Percentiles rank a stretch among this genome's conserved stretches.
These are phyloP conservation scores for Melangyna quadrimaculata DNA, from an alignment of 2,888 invertebrate species.

Conservation along the genomic window DNA sequence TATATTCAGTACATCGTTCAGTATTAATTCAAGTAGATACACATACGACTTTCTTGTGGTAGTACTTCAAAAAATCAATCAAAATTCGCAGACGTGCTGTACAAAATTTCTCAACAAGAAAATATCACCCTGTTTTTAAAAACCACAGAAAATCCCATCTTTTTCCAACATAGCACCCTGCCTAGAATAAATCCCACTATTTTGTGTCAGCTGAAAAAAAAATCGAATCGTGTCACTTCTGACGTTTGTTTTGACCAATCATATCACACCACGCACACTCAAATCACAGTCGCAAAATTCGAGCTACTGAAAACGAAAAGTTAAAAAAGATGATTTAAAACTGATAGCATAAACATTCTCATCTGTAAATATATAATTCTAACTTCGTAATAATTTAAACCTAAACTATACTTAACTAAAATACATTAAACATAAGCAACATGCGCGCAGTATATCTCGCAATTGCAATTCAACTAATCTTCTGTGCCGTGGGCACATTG, in stretches of 20 bases:
- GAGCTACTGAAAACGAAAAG: constrained; percentile 25
- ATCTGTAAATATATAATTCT: constrained; percentile 31
- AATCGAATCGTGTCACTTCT: constrained; percentile 59
- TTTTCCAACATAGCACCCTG: not conserved
- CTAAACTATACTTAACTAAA: constrained; percentile 59
- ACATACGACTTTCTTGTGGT: no score
- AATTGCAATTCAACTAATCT: constrained; percentile 72
- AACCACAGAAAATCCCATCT: no score
- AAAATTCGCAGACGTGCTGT: no score
- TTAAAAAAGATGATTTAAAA: constrained; percentile 60
- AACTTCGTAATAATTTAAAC: constrained; percentile 30
- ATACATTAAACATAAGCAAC: not conserved
- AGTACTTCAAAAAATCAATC: no score
- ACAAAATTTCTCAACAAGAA: no score
- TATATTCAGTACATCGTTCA: no score
- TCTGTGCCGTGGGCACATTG: constrained; percentile 74
- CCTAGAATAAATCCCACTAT: constrained; percentile 5
- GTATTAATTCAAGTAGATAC: no score
- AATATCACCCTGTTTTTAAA: no score
- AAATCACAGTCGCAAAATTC: constrained; percentile 18
- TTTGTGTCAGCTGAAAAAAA: not conserved
- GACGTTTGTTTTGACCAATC: constrained; percentile 74
- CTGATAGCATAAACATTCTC: constrained; percentile 65
- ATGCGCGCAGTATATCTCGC: constrained; percentile 52
- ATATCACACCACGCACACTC: constrained; percentile 76